A percentile compares a stretch with the other conserved stretches of the same genome.
These are phyloP conservation scores for Carassius gibelio DNA, from an alignment of 2,113 vertebrate species.

Conservation along the genomic window DNA sequence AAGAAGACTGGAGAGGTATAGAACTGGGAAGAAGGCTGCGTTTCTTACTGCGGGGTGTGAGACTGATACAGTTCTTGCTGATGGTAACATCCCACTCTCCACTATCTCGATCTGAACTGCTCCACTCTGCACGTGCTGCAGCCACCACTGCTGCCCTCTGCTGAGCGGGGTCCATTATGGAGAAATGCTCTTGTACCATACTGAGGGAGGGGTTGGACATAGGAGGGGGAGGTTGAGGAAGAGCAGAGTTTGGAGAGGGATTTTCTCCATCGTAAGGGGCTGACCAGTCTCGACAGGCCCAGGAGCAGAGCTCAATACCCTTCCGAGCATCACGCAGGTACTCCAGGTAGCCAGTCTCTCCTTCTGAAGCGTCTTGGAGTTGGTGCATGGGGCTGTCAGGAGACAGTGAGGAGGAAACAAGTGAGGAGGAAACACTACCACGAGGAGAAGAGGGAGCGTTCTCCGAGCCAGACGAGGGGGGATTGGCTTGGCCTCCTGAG, in stretches of 20 bases:
- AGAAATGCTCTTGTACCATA: conserved; percentile 77
- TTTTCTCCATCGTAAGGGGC: conserved; percentile 91
- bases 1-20: conserved; percentile 61
- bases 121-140: conserved; percentile 72
- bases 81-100: conserved; percentile 80
- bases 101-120: conserved; percentile 76
- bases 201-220: conserved; percentile 67
- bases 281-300: conserved; percentile 90
- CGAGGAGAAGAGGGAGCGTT: conserved; percentile 63
- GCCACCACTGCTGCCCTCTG: conserved; percentile 73
- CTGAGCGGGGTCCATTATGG: conserved; percentile 59
- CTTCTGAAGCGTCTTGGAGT: conserved; percentile 55
- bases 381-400: conserved; percentile 80
- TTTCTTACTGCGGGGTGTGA: conserved; percentile 89
- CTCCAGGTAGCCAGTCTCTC: conserved; percentile 89
- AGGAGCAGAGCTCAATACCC: conserved; percentile 84
- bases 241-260: conserved; percentile 74
- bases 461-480: conserved; percentile 61
- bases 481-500: conserved; percentile 59
- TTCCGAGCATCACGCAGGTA: conserved; percentile 87
- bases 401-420: conserved; percentile 55
- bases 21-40: conserved; percentile 78
- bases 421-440: conserved; percentile 57
- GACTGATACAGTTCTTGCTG: conserved; percentile 75
- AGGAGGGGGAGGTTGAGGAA: conserved; percentile 64